These are phyloP conservation scores for Pseudachorutes palmiensis DNA, from an alignment of 1,140 invertebrate genomes.

Conservation along the genomic window DNA sequence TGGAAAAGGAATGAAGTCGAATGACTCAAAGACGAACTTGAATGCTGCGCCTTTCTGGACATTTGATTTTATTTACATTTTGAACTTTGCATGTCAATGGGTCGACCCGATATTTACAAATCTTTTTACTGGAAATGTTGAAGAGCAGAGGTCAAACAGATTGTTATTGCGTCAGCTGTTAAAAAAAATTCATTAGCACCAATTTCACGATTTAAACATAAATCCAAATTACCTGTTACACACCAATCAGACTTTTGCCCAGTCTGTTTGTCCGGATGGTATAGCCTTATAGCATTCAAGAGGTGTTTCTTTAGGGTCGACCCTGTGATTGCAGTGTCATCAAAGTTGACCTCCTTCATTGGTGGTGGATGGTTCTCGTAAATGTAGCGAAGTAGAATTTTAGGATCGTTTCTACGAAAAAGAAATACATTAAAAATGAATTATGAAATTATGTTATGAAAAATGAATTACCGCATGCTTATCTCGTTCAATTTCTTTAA, in stretches of 20 bases:
- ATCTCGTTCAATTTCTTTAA: neutral
- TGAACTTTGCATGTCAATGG: neutral
- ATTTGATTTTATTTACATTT: neutral
- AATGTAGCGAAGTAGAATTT: neutral
- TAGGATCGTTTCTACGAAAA: neutral
- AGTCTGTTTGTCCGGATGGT: constrained; percentile 8
- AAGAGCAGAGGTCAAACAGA: neutral
- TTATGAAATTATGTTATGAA: neutral
- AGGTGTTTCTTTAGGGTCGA: constrained; percentile 12
- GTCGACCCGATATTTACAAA: neutral
- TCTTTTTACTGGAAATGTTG: neutral
- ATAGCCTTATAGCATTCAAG: neutral
- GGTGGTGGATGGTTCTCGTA: constrained; percentile 3
- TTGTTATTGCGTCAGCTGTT: neutral
- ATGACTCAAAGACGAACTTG: neutral
- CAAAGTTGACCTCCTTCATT: neutral
- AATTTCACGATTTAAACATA: too few relatives aligned
- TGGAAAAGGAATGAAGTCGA: neutral
- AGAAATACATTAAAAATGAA: neutral
- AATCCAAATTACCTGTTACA: neutral
- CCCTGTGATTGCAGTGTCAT: neutral
- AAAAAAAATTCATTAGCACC: constrained; percentile 1
- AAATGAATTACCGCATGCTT: neutral
- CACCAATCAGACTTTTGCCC: neutral
- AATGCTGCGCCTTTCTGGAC: neutral